Base-by-base conservation (phyloP, 2,797 vertebrate species). In the Taenioides sp. region DNA sequence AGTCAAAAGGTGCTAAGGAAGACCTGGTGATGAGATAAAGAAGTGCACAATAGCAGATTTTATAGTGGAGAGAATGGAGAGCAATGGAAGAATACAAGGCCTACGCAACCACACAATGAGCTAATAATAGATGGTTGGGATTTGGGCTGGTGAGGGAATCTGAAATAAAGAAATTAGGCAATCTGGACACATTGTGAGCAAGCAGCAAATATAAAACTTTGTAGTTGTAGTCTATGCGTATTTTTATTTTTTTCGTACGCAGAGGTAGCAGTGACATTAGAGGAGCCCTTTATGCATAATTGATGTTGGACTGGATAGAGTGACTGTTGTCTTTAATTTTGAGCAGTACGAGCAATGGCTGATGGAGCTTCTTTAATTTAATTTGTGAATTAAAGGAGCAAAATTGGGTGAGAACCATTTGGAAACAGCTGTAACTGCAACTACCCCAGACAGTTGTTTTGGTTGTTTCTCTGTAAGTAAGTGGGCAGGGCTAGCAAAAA, bases 221-320 rank as follows among this genome's bases (percentile, higher is more conserved):
- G 34, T 4, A 12, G 22, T 5, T 25, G 55, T 25, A 57, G 55
- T 72, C 34, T 22, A 23, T 63, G 71, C 43, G 70, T 31, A 34
- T 34, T 34, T 37, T 10, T 1, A 34, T 82, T 87, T 80, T 73
- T 76, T 77, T 79, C 75, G 55, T 69, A 67, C 73, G 79, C 69
- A 40, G 68, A 71, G 47, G 59, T 58, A 27, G 71, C 11, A 1
- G 59, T 6, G 47, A 74, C 7, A 2, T 74, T 52, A 60, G 14
- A 14, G 64, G 2, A 55, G 49, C 28, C 55, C 67, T 73, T 78
- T 65, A 67, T 85, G 72, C 79, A 81, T 78, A 78, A 83, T 86
- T 84, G 74, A 74, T 78, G 67, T 47, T 7, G 70, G 55, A 74
- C 72, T 52, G 71, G 72, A 87, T 76, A 69, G 72, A 74, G 77